A percentile compares a stretch with the other conserved stretches of the same genome.
Conservation (phyloP, 2,797 vertebrate species). For the Notolepis coatsorum region DNA sequence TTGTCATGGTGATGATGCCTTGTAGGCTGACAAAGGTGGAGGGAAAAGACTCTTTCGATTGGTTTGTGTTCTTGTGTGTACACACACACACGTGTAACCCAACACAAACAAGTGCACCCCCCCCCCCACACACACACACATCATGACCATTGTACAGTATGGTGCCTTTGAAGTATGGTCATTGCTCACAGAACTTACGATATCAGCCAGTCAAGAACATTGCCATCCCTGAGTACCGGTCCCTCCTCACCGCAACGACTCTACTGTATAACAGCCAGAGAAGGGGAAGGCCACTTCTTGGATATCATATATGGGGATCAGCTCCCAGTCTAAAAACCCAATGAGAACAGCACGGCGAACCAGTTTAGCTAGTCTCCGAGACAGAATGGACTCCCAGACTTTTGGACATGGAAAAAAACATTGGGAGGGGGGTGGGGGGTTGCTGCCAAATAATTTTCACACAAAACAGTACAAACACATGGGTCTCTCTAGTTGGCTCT, state of each 20-base stretch:
- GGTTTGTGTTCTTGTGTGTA: slow-evolving; percentile 72
- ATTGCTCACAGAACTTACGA: slow-evolving; percentile 67
- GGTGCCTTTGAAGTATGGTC: slow-evolving; percentile 82
- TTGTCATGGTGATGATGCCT: slow-evolving; percentile 86
- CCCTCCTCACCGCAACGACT: slow-evolving; percentile 28
- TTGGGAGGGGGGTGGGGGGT: slow-evolving; percentile 30
- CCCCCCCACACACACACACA: slow-evolving; percentile 41
- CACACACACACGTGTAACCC: slow-evolving; percentile 52
- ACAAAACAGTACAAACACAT: slow-evolving; percentile 34
- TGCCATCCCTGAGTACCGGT: slow-evolving; percentile 28
- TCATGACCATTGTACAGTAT: slow-evolving; percentile 75
- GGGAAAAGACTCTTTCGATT: slow-evolving; percentile 63
- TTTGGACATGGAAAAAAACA: background rate
- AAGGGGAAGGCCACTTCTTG: slow-evolving; percentile 14
- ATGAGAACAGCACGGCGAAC: slow-evolving; percentile 20
- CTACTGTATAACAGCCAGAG: slow-evolving; percentile 9
- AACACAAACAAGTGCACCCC: slow-evolving; percentile 37
- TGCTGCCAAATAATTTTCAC: slow-evolving; percentile 21
- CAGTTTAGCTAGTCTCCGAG: slow-evolving; percentile 40
- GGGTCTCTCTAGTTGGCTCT: slow-evolving; percentile 27
- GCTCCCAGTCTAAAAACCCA: slow-evolving; percentile 13
- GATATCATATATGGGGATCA: slow-evolving; percentile 1
- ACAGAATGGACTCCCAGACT: slow-evolving; percentile 39
- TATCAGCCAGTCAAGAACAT: slow-evolving; percentile 64
- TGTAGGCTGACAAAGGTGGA: slow-evolving; percentile 73